Evolutionary conservation across 2,888 invertebrate species (phyloP).

Genomic region (Orthosia cruda): DNA sequence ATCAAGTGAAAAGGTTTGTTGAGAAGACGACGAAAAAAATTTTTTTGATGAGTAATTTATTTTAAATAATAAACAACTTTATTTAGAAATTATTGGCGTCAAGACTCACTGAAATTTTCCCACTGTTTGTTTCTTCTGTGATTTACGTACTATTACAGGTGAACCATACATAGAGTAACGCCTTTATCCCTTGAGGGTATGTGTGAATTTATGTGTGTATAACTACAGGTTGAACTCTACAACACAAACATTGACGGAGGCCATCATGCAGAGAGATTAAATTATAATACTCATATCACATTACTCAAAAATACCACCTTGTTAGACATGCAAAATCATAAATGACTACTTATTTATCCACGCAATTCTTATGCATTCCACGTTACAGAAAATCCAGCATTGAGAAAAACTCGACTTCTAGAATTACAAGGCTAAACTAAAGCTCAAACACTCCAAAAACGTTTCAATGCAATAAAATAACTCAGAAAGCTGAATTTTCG

Average conservation of each 20-base stretch:
- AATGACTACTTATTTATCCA: conserved; percentile 9
- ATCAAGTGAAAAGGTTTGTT: no score
- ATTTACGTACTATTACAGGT: no score
- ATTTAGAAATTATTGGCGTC: no score
- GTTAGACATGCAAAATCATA: not conserved
- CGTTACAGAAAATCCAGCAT: conserved; percentile 16
- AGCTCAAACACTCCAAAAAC: conserved; percentile 49
- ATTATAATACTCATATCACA: no score
- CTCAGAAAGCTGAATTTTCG: conserved; percentile 47
- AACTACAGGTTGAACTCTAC: not conserved
- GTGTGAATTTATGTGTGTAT: not conserved
- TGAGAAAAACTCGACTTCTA: not conserved
- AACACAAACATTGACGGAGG: not conserved
- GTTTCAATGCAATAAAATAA: conserved; percentile 59
- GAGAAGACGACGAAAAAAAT: no score
- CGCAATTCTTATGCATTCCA: conserved; percentile 29
- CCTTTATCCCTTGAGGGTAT: no score
- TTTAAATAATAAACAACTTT: no score
- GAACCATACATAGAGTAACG: no score
- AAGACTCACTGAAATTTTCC: no score
- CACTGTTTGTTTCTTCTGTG: no score
- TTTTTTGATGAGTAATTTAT: no score
- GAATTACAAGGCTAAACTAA: conserved; percentile 28
- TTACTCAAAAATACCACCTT: not conserved
- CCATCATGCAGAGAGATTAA: conserved; percentile 9